These are phyloP conservation scores for Drosophila koepferae DNA, from an alignment of 2,888 invertebrate species.

Conservation along the genomic window DNA sequence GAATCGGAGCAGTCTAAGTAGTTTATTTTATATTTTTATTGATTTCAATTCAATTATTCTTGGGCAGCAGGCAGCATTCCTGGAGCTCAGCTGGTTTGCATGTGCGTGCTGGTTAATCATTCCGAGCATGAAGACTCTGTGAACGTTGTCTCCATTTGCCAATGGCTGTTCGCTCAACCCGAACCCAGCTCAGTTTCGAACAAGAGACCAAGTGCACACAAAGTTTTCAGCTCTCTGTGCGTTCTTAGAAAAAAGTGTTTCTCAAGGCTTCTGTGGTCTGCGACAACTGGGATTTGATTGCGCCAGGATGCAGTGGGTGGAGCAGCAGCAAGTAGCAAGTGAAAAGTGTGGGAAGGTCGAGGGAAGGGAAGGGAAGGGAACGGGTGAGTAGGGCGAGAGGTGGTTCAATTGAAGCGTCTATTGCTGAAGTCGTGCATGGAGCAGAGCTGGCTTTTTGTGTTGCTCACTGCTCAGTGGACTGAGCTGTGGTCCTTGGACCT, in stretches of 20 bases:
- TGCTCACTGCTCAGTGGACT: constrained; percentile 41
- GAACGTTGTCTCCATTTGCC: constrained; percentile 49
- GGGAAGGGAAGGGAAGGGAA: constrained; percentile 24
- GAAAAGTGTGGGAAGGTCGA: background rate
- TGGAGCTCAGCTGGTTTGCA: constrained; percentile 38
- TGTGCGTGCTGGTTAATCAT: constrained; percentile 66
- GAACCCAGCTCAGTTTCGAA: background rate
- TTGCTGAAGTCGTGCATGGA: constrained; percentile 47
- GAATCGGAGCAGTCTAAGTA: background rate
- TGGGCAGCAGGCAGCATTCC: constrained; percentile 30
- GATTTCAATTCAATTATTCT: constrained; percentile 70
- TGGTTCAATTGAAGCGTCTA: constrained; percentile 51
- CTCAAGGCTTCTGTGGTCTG: constrained; percentile 33
- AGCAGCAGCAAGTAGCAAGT: constrained; percentile 1
- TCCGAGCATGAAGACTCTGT: constrained; percentile 8
- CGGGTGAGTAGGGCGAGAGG: background rate
- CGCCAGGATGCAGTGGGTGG: constrained; percentile 10
- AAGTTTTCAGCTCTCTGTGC: constrained; percentile 41
- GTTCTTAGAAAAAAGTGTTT: constrained; percentile 54
- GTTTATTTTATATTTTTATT: constrained; percentile 41
- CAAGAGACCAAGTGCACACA: constrained; percentile 40
- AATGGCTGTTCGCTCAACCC: constrained; percentile 48
- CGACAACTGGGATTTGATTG: constrained; percentile 57
- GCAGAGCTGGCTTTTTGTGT: constrained; percentile 54
- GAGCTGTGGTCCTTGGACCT: constrained; percentile 50